Percentiles rank a stretch among this genome's conserved stretches.
Conservation (phyloP, 2,888 invertebrate species). For the Temnothorax ravouxi region DNA sequence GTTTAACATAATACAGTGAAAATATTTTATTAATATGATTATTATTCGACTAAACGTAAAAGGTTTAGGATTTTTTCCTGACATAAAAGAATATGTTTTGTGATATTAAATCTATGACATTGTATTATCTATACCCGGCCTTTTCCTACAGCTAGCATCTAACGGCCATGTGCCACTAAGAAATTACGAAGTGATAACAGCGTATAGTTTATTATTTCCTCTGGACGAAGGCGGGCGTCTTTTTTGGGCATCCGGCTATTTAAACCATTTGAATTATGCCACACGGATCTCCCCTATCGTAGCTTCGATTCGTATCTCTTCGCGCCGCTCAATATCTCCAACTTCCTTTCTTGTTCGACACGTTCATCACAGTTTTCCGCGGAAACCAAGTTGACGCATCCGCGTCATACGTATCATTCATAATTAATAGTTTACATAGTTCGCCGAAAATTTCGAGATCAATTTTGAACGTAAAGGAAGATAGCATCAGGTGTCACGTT, state of each 20-base stretch:
- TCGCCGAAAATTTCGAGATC: neutral
- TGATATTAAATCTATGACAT: conserved; percentile 1
- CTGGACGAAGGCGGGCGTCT: conserved; percentile 23
- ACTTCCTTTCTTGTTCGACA: conserved; percentile 47
- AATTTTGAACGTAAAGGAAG: neutral
- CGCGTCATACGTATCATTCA: neutral
- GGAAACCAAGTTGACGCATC: neutral
- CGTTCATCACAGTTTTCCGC: conserved; percentile 42
- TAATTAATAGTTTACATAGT: neutral
- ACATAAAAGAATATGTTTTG: neutral
- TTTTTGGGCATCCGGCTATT: conserved; percentile 45
- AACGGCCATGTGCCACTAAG: conserved; percentile 8
- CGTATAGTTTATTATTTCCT: conserved; percentile 49
- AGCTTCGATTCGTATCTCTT: conserved; percentile 55
- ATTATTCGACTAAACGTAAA: neutral
- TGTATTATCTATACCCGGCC: neutral
- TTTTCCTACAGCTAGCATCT: conserved; percentile 18
- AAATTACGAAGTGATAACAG: conserved; percentile 42
- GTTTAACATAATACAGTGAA: neutral
- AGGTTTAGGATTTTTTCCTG: neutral
- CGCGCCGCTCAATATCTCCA: conserved; percentile 53
- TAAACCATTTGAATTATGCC: conserved; percentile 32
- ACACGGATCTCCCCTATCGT: conserved; percentile 3
- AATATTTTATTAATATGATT: neutral
- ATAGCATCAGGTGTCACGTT: neutral